Evolutionary conservation across 2,113 vertebrate genomes (phyloP).

Genomic region (Puntigrus tetrazona): DNA sequence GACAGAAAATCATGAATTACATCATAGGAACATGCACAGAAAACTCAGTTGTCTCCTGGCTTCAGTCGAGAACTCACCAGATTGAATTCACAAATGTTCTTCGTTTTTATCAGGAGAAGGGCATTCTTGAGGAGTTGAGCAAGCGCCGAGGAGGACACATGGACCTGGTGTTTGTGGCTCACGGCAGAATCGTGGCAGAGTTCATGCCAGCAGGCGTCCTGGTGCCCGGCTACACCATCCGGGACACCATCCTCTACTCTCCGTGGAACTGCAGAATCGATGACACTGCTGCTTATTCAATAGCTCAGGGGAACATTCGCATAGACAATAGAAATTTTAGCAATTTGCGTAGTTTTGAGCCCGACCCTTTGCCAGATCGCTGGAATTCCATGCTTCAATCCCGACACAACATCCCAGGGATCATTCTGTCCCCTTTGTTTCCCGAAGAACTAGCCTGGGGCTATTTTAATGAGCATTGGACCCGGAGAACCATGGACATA

Average conservation of each 20-base stretch:
- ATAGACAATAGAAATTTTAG: fast-evolving
- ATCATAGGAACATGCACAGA: not conserved
- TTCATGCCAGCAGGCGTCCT: not conserved
- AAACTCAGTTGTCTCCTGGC: not conserved
- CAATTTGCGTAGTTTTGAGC: not conserved
- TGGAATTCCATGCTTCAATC: fast-evolving
- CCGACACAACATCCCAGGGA: not conserved
- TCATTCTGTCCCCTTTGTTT: not conserved
- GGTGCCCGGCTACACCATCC: not conserved
- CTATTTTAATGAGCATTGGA: fast-evolving
- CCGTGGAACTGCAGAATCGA: not conserved
- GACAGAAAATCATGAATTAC: fast-evolving
- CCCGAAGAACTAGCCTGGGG: fast-evolving
- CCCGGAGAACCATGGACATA: fast-evolving
- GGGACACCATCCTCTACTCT: not conserved
- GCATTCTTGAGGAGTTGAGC: fast-evolving
- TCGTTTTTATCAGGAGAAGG: fast-evolving
- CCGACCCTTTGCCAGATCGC: not conserved
- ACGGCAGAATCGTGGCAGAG: fast-evolving
- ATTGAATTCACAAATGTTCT: not conserved
- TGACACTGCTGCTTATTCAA: not conserved
- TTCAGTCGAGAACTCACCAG: not conserved
- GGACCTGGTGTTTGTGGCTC: not conserved
- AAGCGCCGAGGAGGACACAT: not conserved
- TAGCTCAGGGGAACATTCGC: not conserved